Evolutionary conservation across 2,888 invertebrate genomes (phyloP).

Genomic region (Physocephala rufipes): DNA sequence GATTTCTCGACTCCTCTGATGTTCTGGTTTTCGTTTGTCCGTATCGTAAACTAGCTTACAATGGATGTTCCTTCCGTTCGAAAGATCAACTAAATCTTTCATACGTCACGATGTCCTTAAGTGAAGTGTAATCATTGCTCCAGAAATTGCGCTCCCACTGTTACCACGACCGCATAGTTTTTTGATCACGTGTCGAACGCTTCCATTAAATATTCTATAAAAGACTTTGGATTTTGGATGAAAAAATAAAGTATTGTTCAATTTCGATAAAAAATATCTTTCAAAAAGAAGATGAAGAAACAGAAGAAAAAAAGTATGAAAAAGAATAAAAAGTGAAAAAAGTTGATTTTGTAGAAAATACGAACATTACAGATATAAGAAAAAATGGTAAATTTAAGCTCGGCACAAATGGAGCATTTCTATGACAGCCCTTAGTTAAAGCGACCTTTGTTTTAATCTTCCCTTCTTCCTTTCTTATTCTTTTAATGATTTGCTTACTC

Average conservation of each 20-base stretch:
- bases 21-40: no score
- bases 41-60: no score
- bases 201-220: constrained; percentile 32
- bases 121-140: neutral
- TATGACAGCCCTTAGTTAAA: no score
- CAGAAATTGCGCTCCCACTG: neutral
- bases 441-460: neutral
- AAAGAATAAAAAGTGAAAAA: neutral
- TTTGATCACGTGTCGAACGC: constrained; percentile 34
- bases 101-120: no score
- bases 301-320: constrained; percentile 5
- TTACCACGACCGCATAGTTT: constrained; percentile 16
- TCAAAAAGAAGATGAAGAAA: neutral
- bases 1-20: neutral
- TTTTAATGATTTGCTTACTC: constrained; percentile 29
- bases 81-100: no score
- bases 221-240: constrained; percentile 10
- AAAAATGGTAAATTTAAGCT: no score
- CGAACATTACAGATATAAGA: neutral
- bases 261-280: constrained; percentile 23
- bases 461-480: neutral
- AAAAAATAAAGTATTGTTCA: constrained; percentile 13
- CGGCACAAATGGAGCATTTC: no score
- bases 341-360: neutral
- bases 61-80: no score